These are phyloP conservation scores for Pseudobourletiella spinata DNA, from an alignment of 1,140 invertebrate species.

Conservation along the genomic window DNA sequence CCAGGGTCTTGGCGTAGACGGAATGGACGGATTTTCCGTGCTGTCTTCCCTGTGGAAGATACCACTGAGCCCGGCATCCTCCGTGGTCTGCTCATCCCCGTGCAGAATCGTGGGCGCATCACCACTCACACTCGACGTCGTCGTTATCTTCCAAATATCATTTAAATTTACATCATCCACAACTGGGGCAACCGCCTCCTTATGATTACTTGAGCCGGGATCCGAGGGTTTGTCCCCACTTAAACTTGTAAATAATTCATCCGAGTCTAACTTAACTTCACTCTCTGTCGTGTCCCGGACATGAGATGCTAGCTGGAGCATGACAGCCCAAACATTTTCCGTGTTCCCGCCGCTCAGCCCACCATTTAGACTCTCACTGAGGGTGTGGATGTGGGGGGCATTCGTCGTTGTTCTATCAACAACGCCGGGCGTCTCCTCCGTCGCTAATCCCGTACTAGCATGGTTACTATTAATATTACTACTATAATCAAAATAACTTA, in stretches of 20 bases:
- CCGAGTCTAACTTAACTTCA: conserved; percentile 5
- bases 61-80: no score
- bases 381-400: not conserved
- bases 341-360: not conserved
- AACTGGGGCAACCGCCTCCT: no score
- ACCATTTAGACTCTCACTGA: conserved; percentile 22
- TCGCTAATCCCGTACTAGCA: not conserved
- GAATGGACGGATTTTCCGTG: not conserved
- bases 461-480: not conserved
- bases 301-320: conserved; percentile 23
- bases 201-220: not conserved
- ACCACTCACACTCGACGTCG: conserved; percentile 15
- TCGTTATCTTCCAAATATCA: conserved; percentile 21
- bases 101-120: not conserved
- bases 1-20: conserved; percentile 27
- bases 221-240: not conserved
- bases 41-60: not conserved
- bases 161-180: no score
- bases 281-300: not conserved
- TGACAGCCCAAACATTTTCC: conserved; percentile 29
- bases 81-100: not conserved
- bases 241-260: conserved; percentile 14
- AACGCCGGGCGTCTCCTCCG: not conserved
- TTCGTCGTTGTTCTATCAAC: not conserved
- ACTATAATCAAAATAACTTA: not conserved